Conservation (phyloP, 2,113 vertebrate species). For the Athene noctua region DNA sequence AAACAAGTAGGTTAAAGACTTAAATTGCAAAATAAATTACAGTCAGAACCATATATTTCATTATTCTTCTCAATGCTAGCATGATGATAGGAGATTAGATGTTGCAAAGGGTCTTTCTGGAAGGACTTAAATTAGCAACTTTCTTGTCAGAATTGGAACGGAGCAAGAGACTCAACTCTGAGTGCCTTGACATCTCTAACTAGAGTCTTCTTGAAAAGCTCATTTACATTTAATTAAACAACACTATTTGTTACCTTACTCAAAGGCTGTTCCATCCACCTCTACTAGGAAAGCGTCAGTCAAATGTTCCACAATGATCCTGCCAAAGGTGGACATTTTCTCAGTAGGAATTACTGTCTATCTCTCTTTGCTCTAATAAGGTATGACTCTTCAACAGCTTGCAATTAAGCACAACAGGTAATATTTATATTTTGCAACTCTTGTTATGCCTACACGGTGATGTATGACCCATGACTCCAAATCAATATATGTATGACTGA, state of each 20-base stretch:
- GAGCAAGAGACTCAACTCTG: neutral
- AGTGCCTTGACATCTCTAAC: neutral
- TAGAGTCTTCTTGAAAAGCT: neutral
- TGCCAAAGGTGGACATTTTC: neutral
- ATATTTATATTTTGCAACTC: neutral
- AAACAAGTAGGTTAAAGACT: neutral
- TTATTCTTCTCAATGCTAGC: neutral
- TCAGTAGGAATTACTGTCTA: neutral
- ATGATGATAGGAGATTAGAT: neutral
- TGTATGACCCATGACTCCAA: neutral
- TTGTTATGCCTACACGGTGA: neutral
- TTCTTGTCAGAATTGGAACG: neutral
- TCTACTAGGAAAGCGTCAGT: neutral
- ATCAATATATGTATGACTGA: neutral
- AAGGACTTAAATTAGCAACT: neutral
- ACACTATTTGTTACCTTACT: neutral
- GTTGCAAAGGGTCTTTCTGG: neutral
- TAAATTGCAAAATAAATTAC: slow-evolving; percentile 10
- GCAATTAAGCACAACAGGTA: neutral
- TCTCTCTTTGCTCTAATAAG: neutral
- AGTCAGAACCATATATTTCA: neutral
- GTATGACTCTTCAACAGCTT: neutral
- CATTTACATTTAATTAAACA: slow-evolving; percentile 52
- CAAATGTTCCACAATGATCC: neutral
- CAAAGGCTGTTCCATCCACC: neutral